These are phyloP conservation scores for Ormyrus rosae DNA, from an alignment of 2,888 invertebrate genomes.

Conservation along the genomic window DNA sequence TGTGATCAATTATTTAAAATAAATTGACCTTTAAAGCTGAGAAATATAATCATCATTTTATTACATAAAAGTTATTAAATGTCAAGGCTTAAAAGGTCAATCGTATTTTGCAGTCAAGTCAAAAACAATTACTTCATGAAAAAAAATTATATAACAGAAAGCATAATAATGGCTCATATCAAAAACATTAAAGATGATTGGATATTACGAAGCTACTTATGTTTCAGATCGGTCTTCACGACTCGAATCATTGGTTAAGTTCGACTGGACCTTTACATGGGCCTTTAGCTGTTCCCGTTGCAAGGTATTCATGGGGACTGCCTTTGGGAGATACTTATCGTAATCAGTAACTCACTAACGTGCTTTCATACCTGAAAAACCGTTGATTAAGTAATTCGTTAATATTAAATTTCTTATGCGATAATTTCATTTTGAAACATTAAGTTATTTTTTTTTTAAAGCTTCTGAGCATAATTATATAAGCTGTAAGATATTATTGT, in stretches of 20 bases:
- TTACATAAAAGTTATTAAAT: too few species aligned
- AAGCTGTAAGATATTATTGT: not conserved
- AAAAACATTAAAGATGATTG: conserved; percentile 58
- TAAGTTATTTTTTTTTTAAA: too few species aligned
- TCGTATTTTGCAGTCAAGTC: too few species aligned
- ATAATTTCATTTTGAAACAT: too few species aligned
- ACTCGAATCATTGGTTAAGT: conserved; percentile 72
- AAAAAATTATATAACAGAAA: conserved; percentile 11
- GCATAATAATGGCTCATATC: conserved; percentile 46
- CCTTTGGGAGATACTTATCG: conserved; percentile 72
- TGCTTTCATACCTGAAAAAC: not conserved
- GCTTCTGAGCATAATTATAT: too few species aligned
- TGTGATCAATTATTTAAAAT: not conserved
- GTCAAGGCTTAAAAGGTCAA: too few species aligned
- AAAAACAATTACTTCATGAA: not conserved
- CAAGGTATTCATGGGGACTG: conserved; percentile 76
- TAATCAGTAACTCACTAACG: conserved; percentile 42
- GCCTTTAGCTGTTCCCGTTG: conserved; percentile 75
- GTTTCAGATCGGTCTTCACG: conserved; percentile 75
- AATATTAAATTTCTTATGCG: not conserved
- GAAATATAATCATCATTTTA: not conserved
- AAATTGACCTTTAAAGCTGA: conserved; percentile 18
- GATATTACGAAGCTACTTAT: conserved; percentile 76
- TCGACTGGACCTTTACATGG: conserved; percentile 72
- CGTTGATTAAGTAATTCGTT: conserved; percentile 10